These are phyloP conservation scores for Polyommatus iphigenia DNA, from an alignment of 2,888 invertebrate species.

Conservation along the genomic window DNA sequence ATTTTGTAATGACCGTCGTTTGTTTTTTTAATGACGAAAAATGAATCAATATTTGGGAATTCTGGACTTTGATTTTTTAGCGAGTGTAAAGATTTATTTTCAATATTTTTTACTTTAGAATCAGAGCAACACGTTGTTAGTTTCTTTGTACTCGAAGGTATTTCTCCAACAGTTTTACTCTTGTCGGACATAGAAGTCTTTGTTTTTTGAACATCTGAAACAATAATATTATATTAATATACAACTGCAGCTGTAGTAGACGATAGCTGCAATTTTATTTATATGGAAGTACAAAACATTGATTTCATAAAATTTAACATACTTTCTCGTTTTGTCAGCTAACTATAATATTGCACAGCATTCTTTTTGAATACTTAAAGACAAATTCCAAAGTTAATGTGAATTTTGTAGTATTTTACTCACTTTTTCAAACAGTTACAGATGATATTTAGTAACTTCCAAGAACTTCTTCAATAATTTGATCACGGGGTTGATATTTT, in stretches of 20 bases:
- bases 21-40: constrained; percentile 53
- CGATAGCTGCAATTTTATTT: neutral
- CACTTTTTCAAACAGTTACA: constrained; percentile 55
- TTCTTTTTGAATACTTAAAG: no score
- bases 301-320: no score
- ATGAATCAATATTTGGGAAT: constrained; percentile 43
- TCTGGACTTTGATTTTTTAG: constrained; percentile 47
- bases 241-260: neutral
- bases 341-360: no score
- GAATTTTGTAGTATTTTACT: constrained; percentile 43
- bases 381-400: no score
- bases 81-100: constrained; percentile 40
- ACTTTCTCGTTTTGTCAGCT: no score
- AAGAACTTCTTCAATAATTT: constrained; percentile 63
- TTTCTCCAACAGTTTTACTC: neutral
- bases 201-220: neutral
- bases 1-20: constrained; percentile 55
- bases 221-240: neutral
- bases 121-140: neutral
- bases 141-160: neutral
- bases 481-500: constrained; percentile 53
- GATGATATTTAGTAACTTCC: constrained; percentile 55
- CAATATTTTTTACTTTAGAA: neutral
- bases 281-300: constrained; percentile 66
- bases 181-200: neutral